These are phyloP conservation scores for Pachycephala philippinensis DNA, from an alignment of 2,113 vertebrate species.

Conservation along the genomic window DNA sequence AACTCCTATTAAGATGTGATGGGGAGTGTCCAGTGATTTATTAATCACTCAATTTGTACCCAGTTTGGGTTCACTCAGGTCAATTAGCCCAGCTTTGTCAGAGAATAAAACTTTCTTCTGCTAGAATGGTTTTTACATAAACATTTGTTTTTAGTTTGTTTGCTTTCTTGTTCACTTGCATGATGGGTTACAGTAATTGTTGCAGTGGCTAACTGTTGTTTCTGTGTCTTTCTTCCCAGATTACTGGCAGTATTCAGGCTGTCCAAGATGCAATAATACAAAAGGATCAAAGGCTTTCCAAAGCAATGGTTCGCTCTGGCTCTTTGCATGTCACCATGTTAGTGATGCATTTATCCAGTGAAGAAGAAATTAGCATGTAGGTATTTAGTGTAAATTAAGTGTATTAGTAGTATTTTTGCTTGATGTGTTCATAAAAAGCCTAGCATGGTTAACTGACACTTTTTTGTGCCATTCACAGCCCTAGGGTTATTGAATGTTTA, in stretches of 20 bases:
- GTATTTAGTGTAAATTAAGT: constrained; percentile 49
- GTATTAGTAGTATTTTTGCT: background rate
- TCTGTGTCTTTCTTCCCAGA: constrained; percentile 70
- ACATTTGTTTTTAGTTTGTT: background rate
- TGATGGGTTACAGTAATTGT: constrained; percentile 2
- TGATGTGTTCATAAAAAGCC: background rate
- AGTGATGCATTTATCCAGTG: constrained; percentile 83
- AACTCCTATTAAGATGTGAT: background rate
- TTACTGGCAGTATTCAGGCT: constrained; percentile 73
- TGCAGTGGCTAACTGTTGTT: background rate
- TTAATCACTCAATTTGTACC: background rate
- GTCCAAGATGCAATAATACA: constrained; percentile 82
- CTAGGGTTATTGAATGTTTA: background rate
- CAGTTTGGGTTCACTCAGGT: background rate
- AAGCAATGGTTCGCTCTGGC: constrained; percentile 79
- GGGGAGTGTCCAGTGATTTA: background rate
- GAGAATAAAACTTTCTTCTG: background rate
- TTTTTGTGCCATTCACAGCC: background rate
- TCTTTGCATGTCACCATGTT: constrained; percentile 90
- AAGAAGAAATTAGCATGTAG: constrained; percentile 86
- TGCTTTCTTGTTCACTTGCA: background rate
- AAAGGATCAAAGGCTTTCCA: constrained; percentile 81
- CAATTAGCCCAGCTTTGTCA: background rate
- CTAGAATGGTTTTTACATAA: background rate
- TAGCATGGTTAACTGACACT: background rate